These are phyloP conservation scores for Chrysochloris asiatica DNA, from an alignment of 2,113 vertebrate genomes.

Conservation along the genomic window DNA sequence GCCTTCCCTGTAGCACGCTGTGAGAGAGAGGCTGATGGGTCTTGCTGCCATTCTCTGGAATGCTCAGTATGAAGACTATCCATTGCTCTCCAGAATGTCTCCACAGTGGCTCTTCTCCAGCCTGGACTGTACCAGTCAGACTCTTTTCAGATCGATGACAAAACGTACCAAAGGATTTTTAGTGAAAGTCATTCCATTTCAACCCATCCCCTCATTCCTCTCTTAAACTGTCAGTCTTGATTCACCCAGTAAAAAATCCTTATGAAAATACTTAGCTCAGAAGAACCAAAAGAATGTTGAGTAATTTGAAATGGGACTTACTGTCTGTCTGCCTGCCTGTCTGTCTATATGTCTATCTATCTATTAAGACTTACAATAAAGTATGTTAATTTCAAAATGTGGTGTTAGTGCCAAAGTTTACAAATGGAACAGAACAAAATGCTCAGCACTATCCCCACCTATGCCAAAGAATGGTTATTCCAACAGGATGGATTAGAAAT, in stretches of 20 bases:
- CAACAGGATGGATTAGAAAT: too few species aligned
- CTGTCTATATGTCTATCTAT: too few species aligned
- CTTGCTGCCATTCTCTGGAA: background rate
- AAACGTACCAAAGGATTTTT: background rate
- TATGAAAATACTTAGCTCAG: background rate
- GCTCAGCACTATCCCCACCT: too few species aligned
- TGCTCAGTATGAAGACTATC: too few species aligned
- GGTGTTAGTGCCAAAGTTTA: too few species aligned
- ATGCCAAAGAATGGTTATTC: too few species aligned
- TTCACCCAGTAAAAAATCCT: background rate
- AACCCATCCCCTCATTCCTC: background rate
- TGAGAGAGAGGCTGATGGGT: background rate
- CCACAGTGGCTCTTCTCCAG: background rate
- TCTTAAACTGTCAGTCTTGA: background rate
- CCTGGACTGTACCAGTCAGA: background rate
- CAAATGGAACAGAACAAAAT: too few species aligned
- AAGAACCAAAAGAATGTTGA: slow-evolving; percentile 18
- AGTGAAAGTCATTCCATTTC: background rate
- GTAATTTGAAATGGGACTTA: background rate
- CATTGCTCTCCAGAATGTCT: too few species aligned
- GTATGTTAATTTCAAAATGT: too few species aligned
- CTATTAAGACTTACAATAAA: too few species aligned
- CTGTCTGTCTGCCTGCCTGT: too few species aligned
- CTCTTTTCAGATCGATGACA: background rate
- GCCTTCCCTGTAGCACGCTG: background rate